Base-by-base conservation (phyloP, 2,113 vertebrate species). In the Bujurquina vittata region DNA sequence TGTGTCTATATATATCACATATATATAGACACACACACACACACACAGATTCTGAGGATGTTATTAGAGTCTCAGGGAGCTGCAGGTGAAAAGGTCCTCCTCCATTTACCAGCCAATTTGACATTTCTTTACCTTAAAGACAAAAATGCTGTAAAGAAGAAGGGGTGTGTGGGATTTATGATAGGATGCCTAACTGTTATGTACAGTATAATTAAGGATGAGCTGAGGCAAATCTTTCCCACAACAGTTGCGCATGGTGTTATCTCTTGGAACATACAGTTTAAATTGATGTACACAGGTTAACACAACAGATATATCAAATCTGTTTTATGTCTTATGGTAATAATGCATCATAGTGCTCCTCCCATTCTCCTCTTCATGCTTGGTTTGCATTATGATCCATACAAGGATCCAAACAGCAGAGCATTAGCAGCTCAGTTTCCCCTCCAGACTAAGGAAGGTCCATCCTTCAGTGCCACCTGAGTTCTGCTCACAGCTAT, bases 71-170 rank as follows among this genome's bases (percentile, higher is more conserved):
- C 96, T 94, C 96, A 97, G 94, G 97, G 98, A 96, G 95, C 97
- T 96, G 95, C 96, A 97, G 97, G 98, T 97, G 96, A 97, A 97
- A 96, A 94, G 97, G 97, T 97, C 85, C 89, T 86, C 56, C 90
- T 90, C 89, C 75, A 26, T 91, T 90, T 91, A 85, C 83, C 58
- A 82, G 81, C 40, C 60, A 63, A 83, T 84, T 86, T 88, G 61
- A 79, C 77, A 62, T 86, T 76, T 84, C 37, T 84, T 49, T 75
- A 59, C 26, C 46, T 8, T 33, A 33, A 82, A 83, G 69, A 81
- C 40, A 18, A 76, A 29, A 54, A 35, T 17, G 17, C 57, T 31
- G 22, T 80, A 69, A 84, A 76, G 22, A 43, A 81, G 31, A 77
- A 56, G 26, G 7, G 12, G 8, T 46, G 46, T 77, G 14, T 22